Conservation (phyloP, 2,888 invertebrate species). For the Drosophila histrio region DNA sequence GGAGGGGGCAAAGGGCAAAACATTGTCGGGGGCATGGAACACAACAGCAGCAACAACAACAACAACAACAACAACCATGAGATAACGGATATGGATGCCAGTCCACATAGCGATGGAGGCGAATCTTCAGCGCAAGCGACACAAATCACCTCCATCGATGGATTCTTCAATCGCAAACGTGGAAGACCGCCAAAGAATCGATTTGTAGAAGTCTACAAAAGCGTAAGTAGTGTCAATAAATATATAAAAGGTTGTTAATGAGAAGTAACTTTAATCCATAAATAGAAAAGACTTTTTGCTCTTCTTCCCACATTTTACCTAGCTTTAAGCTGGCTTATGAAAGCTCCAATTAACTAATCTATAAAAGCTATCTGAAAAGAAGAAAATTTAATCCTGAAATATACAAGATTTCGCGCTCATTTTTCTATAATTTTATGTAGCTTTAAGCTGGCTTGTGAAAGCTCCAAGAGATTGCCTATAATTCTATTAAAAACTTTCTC, state of each 20-base stretch:
- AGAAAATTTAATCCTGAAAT: too few relatives aligned
- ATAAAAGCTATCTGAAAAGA: too few relatives aligned
- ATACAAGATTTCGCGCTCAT: too few relatives aligned
- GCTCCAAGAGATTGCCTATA: too few relatives aligned
- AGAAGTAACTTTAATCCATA: too few relatives aligned
- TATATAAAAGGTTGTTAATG: neutral
- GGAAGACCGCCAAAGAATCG: conserved; percentile 99
- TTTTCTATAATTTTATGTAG: too few relatives aligned
- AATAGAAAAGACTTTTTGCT: too few relatives aligned
- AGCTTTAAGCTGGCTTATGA: neutral
- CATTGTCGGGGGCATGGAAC: conserved; percentile 35
- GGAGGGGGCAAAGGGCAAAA: neutral
- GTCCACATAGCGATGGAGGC: conserved; percentile 6
- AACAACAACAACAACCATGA: conserved; percentile 13
- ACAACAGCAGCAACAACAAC: conserved; percentile 10
- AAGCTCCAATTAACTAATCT: too few relatives aligned
- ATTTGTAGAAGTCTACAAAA: conserved; percentile 96
- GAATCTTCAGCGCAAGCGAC: conserved; percentile 57
- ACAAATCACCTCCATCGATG: conserved; percentile 90
- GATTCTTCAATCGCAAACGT: conserved; percentile 95
- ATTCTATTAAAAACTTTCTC: too few relatives aligned
- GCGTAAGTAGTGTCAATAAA: conserved; percentile 86
- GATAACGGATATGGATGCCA: conserved; percentile 32
- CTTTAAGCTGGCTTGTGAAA: too few relatives aligned
- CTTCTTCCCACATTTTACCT: too few relatives aligned